Conservation (phyloP, 2,888 invertebrate genomes). For the Pteria penguin region DNA sequence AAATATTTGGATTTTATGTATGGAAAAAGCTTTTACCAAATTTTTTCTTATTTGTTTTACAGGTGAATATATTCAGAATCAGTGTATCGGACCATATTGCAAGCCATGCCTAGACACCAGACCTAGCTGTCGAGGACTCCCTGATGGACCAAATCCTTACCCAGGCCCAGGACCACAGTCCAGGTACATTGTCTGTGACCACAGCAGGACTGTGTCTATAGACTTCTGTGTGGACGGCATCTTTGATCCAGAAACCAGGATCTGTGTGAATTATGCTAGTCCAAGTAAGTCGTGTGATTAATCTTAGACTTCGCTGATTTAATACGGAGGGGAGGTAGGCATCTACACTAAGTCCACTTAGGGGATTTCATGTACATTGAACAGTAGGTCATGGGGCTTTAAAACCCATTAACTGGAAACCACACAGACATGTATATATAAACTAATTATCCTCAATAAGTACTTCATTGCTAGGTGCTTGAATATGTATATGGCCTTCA, state of each 20-base stretch:
- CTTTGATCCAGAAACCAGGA: constrained; percentile 17
- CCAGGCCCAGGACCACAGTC: constrained; percentile 49
- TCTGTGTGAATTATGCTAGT: constrained; percentile 4
- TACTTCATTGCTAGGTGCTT: no score
- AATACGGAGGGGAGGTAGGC: no score
- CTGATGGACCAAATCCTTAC: constrained; percentile 54
- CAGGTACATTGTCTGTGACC: constrained; percentile 55
- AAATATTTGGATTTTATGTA: no score
- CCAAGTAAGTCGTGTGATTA: neutral
- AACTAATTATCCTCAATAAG: no score
- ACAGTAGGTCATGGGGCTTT: no score
- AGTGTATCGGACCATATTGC: constrained; percentile 48
- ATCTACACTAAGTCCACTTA: no score
- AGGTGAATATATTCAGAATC: constrained; percentile 55
- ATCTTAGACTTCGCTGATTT: no score
- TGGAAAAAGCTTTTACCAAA: no score
- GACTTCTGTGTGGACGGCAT: constrained; percentile 22
- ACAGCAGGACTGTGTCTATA: constrained; percentile 37
- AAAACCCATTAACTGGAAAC: no score
- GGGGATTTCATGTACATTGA: no score
- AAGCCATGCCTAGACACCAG: constrained; percentile 42
- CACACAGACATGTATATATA: no score
- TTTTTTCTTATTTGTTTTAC: constrained; percentile 11
- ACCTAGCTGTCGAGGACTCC: constrained; percentile 50
- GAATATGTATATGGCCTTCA: no score